phyloP scores from a whole-genome alignment of 2,113 vertebrate genomes.

The Alligator mississippiensis region DNA sequence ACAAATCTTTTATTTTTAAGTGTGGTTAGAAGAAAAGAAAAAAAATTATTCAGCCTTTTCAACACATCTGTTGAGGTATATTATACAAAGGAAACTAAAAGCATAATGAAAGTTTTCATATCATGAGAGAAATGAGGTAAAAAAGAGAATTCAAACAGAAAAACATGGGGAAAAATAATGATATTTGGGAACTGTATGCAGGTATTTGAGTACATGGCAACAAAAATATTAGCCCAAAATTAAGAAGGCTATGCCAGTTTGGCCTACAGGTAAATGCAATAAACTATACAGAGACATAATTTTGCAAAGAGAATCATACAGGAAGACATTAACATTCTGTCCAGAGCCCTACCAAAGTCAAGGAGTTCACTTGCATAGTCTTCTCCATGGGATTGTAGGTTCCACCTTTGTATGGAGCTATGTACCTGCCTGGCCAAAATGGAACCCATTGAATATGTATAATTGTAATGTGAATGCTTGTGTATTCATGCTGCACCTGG shows the following conservation, averaged over 20 bases:
- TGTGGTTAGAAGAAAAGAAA: neutral
- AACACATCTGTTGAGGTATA: neutral
- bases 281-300: too few relatives aligned
- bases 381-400: too few relatives aligned
- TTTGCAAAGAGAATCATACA: too few relatives aligned
- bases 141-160: neutral
- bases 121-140: neutral
- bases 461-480: too few relatives aligned
- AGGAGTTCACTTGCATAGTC: too few relatives aligned
- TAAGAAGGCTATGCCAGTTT: neutral
- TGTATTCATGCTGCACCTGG: too few relatives aligned
- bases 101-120: neutral
- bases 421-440: too few relatives aligned
- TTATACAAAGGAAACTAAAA: neutral
- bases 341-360: too few relatives aligned
- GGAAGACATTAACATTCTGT: too few relatives aligned
- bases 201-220: neutral
- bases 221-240: neutral
- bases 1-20: neutral
- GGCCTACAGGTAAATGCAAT: too few relatives aligned
- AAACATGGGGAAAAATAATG: neutral
- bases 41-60: neutral
- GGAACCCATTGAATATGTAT: too few relatives aligned
- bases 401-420: too few relatives aligned
- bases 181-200: neutral